A percentile compares a stretch with the other conserved stretches of the same genome.
These are phyloP conservation scores for Eonycteris spelaea DNA, from an alignment of 2,113 vertebrate genomes.

Conservation along the genomic window DNA sequence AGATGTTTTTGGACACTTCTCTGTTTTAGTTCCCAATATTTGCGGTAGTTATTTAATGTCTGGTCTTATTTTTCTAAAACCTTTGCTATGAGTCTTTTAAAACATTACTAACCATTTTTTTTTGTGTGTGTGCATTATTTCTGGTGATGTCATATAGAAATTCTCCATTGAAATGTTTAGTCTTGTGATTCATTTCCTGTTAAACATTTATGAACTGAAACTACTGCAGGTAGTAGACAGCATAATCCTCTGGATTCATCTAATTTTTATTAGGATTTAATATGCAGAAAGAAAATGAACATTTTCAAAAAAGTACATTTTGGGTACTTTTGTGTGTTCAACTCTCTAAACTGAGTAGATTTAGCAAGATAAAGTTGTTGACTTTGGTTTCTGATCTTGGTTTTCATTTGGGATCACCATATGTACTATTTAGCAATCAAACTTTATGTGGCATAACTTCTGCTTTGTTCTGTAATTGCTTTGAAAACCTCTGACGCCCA, in stretches of 20 bases:
- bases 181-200: constrained; percentile 12
- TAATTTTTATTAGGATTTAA: constrained; percentile 2
- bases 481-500: background rate
- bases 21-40: background rate
- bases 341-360: background rate
- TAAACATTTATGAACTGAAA: background rate
- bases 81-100: background rate
- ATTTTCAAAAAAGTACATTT: background rate
- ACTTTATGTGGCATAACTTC: background rate
- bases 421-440: background rate
- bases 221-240: background rate
- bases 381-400: background rate
- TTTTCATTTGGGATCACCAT: background rate
- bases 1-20: background rate
- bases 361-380: background rate
- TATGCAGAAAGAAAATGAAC: background rate
- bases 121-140: background rate
- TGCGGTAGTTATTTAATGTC: background rate
- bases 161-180: background rate
- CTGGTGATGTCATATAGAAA: background rate
- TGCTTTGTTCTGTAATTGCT: background rate
- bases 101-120: background rate
- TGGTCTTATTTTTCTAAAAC: background rate
- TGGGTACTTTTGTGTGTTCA: background rate
- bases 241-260: background rate